phyloP scores from a whole-genome alignment of 2,888 invertebrate genomes.

The Gasteruption jaculator region DNA sequence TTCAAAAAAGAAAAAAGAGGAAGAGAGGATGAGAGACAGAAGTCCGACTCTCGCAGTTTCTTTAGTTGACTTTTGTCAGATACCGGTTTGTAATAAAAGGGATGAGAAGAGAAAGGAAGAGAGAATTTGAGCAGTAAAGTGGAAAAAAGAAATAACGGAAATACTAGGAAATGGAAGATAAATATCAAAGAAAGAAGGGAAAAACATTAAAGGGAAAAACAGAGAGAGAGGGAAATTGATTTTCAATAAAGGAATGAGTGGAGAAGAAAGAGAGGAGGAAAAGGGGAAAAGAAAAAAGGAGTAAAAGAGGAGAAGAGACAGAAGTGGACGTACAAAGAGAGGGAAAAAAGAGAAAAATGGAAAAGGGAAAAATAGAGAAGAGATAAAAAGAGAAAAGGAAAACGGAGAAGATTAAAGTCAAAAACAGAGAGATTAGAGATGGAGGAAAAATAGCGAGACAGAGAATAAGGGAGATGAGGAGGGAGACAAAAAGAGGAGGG shows the following conservation, averaged over 20 bases:
- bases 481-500: too few species aligned
- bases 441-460: too few species aligned
- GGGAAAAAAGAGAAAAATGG: too few species aligned
- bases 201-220: slow-evolving; percentile 7
- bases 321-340: too few species aligned
- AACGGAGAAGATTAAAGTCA: too few species aligned
- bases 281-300: slow-evolving; percentile 13
- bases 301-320: slow-evolving; percentile 11
- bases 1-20: slow-evolving; percentile 11
- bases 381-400: too few species aligned
- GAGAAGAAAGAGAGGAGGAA: slow-evolving; percentile 4
- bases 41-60: too few species aligned
- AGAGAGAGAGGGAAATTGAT: slow-evolving; percentile 1
- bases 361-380: too few species aligned
- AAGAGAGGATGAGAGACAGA: slow-evolving; percentile 5
- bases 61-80: too few species aligned
- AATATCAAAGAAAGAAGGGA: background rate
- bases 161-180: background rate
- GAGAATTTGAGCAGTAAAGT: slow-evolving; percentile 9
- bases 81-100: too few species aligned
- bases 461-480: too few species aligned
- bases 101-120: slow-evolving; percentile 1
- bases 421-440: too few species aligned
- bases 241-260: slow-evolving; percentile 8
- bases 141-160: slow-evolving; percentile 13